phyloP scores from a whole-genome alignment of 2,113 vertebrate species.

The Sturnus vulgaris region DNA sequence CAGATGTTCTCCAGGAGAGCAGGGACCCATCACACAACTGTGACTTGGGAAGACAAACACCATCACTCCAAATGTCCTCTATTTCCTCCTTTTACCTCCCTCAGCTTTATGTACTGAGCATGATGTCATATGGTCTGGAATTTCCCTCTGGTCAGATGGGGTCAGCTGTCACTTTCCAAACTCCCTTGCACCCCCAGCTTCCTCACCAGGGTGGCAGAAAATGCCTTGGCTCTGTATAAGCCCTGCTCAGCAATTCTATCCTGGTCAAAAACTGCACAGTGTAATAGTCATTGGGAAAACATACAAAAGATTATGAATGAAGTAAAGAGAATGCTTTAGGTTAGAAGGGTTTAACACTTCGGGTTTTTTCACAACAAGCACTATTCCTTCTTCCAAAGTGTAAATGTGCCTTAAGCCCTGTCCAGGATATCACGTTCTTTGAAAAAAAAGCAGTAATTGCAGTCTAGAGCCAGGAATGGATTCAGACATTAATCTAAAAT shows the following conservation, averaged over 20 bases:
- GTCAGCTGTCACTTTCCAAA: not conserved
- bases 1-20: not conserved
- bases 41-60: not conserved
- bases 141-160: not conserved
- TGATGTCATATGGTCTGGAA: not conserved
- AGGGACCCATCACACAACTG: not conserved
- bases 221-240: not conserved
- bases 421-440: not conserved
- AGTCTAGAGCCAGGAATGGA: not conserved
- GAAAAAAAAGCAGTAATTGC: not conserved
- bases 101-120: not conserved
- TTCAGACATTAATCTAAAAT: not conserved
- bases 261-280: not conserved
- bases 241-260: not conserved
- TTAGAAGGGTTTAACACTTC: not conserved
- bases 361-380: not conserved
- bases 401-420: not conserved
- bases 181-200: not conserved
- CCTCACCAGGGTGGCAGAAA: not conserved
- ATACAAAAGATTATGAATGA: not conserved
- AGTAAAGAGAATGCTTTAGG: not conserved
- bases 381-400: not conserved
- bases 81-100: not conserved
- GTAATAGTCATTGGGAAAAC: not conserved
- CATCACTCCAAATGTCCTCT: not conserved